Evolutionary conservation across 2,797 vertebrate genomes (phyloP).

Genomic region (Tamandua tetradactyla): DNA sequence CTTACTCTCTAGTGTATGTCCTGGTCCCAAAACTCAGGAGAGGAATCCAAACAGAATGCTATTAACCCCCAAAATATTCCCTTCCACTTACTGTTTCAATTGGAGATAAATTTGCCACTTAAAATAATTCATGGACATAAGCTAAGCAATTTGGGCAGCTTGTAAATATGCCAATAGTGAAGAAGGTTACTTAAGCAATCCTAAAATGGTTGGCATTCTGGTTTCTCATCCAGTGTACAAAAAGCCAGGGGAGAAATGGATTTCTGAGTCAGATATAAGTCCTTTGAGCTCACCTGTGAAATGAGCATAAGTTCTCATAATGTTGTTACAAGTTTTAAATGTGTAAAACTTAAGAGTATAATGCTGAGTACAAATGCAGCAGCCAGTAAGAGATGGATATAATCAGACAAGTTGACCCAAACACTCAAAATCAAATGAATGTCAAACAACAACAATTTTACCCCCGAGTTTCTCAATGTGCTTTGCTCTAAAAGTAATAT

Average conservation of each 20-base stretch:
- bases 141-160: constrained; percentile 30
- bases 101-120: not conserved
- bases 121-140: constrained; percentile 18
- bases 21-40: not conserved
- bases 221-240: not conserved
- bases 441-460: not conserved
- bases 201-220: not conserved
- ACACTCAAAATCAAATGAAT: not conserved
- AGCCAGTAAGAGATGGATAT: not conserved
- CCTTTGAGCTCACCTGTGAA: not conserved
- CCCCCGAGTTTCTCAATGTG: not conserved
- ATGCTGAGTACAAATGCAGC: not conserved
- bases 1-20: not conserved
- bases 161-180: not conserved
- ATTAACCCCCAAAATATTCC: too few relatives aligned
- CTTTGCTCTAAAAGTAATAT: not conserved
- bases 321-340: not conserved
- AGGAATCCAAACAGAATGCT: not conserved
- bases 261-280: not conserved
- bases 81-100: constrained; percentile 47
- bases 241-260: not conserved
- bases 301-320: not conserved
- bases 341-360: too few relatives aligned
- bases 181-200: not conserved
- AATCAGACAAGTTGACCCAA: not conserved